A percentile compares a stretch with the other conserved stretches of the same genome.
phyloP scores from a whole-genome alignment of 2,888 invertebrate genomes.

The Ochropleura plecta region DNA sequence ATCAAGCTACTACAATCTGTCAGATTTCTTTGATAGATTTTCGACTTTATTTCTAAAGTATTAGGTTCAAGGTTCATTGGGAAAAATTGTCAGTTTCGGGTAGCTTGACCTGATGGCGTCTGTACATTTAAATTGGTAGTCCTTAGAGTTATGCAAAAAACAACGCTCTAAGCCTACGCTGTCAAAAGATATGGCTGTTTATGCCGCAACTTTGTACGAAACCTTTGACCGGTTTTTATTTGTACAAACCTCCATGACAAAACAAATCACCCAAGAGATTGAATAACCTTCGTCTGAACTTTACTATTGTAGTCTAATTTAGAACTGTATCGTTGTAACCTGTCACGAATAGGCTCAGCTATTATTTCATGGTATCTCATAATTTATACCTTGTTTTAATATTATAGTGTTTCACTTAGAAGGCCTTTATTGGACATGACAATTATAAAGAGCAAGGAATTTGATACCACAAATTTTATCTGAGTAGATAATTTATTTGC shows the following conservation, averaged over 20 bases:
- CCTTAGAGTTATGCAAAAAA: no score
- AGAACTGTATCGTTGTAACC: constrained; percentile 24
- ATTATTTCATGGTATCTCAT: background rate
- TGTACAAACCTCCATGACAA: background rate
- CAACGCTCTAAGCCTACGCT: no score
- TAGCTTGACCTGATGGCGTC: no score
- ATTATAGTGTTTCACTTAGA: background rate
- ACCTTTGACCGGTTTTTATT: background rate
- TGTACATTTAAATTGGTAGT: no score
- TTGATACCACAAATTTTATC: background rate
- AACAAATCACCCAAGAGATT: background rate
- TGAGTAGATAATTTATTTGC: background rate
- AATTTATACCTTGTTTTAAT: constrained; percentile 6
- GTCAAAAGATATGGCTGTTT: no score
- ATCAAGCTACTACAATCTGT: no score
- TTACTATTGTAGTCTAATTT: background rate
- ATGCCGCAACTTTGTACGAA: no score
- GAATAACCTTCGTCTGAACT: background rate
- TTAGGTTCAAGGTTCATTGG: no score
- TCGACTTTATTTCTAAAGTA: no score
- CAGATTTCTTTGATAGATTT: no score
- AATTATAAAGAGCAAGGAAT: constrained; percentile 8
- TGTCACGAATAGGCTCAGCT: background rate
- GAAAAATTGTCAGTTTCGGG: no score
- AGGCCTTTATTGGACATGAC: background rate